Conservation (phyloP, 2,888 invertebrate species). For the Celastrina argiolus region DNA sequence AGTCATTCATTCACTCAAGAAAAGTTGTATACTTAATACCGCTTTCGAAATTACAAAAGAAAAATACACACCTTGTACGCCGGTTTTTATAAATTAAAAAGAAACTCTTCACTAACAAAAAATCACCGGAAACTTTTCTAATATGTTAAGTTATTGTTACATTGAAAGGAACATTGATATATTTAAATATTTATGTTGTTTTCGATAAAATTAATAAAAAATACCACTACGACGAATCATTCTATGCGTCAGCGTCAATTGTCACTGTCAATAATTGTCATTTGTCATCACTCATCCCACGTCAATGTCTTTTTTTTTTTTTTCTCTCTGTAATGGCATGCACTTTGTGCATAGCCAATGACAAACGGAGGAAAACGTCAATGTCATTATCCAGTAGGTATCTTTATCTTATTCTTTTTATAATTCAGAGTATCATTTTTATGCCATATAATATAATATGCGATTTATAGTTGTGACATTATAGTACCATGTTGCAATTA, state of each 20-base stretch:
- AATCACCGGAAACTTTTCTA: neutral
- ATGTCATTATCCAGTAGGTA: no score
- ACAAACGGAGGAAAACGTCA: no score
- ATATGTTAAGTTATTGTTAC: neutral
- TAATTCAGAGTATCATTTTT: no score
- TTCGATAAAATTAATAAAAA: neutral
- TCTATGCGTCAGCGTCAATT: constrained; percentile 11
- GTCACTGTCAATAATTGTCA: neutral
- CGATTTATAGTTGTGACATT: no score
- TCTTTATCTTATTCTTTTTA: no score
- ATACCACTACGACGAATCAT: constrained; percentile 18
- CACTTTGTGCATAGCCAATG: no score
- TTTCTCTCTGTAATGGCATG: neutral
- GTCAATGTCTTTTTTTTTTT: neutral
- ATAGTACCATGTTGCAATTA: no score
- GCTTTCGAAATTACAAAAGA: neutral
- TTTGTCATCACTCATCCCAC: neutral
- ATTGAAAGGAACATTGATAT: neutral
- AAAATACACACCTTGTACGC: constrained; percentile 6
- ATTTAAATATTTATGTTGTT: neutral
- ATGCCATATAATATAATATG: no score
- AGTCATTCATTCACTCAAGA: neutral
- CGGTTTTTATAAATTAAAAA: neutral
- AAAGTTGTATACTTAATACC: constrained; percentile 5
- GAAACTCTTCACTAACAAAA: neutral